Evolutionary conservation across 2,113 vertebrate species (phyloP).

Genomic region (Corythoichthys intestinalis): DNA sequence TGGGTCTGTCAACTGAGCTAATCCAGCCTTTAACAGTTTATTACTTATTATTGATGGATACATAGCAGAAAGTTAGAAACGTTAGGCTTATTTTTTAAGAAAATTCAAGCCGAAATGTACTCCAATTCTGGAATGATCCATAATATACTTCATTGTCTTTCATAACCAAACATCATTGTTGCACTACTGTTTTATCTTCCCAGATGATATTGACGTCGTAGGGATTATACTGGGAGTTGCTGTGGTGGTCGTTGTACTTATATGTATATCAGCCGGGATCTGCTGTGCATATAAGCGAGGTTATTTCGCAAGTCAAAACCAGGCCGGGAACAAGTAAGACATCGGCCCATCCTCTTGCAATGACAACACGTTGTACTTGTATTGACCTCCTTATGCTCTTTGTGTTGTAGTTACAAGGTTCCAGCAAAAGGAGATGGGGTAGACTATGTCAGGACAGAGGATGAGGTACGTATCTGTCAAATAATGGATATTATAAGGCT

Average conservation of each 20-base stretch:
- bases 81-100: too few species aligned
- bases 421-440: conserved; percentile 87
- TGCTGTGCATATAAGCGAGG: conserved; percentile 93
- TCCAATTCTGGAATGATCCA: background rate
- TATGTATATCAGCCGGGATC: conserved; percentile 86
- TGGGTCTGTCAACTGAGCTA: too few species aligned
- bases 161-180: background rate
- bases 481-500: too few species aligned
- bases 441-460: conserved; percentile 91
- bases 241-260: conserved; percentile 84
- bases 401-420: conserved; percentile 84
- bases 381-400: conserved; percentile 2
- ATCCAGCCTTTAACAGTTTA: too few species aligned
- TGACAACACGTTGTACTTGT: background rate
- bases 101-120: too few species aligned
- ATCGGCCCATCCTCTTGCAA: background rate
- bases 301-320: conserved; percentile 82
- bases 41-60: too few species aligned
- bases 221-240: conserved; percentile 86
- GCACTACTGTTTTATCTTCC: background rate
- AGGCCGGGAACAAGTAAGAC: conserved; percentile 83
- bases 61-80: too few species aligned
- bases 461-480: conserved; percentile 79
- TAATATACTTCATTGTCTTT: background rate
- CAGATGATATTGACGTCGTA: conserved; percentile 88